Evolutionary conservation across 30 jellyfish, hydroid and myxozoan species (phyloP).

Genomic region (Aurelia aurita complex sp. Pacific): DNA sequence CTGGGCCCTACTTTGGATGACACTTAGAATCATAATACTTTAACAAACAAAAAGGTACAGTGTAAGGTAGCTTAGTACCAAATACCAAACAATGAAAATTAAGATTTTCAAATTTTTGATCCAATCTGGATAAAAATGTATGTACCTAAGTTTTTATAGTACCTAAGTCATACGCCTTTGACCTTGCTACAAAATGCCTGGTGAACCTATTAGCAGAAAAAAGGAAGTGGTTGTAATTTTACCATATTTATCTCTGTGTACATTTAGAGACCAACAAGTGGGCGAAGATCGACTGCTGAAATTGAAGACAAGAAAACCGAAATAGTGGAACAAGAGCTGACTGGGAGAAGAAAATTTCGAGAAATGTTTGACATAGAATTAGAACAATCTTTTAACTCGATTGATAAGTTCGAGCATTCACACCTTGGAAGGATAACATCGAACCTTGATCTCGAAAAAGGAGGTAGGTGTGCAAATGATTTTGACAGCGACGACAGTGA

Average conservation of each 20-base stretch:
- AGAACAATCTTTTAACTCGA: constrained; percentile 83
- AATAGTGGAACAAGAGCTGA: not conserved
- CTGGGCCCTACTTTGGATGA: too few species aligned
- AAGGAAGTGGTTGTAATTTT: not conserved
- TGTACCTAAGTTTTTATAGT: not conserved
- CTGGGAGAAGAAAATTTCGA: constrained; percentile 44
- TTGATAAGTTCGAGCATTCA: constrained; percentile 77
- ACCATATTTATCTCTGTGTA: not conserved
- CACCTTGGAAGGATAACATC: constrained; percentile 89
- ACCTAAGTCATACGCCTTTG: too few species aligned
- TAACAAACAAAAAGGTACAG: too few species aligned
- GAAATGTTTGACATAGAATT: constrained; percentile 68
- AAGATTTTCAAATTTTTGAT: too few species aligned
- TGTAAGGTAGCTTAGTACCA: too few species aligned
- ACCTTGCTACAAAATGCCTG: too few species aligned
- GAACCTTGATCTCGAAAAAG: constrained; percentile 55
- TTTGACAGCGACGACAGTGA: too few species aligned
- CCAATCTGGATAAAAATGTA: not conserved
- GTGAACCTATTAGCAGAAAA: not conserved
- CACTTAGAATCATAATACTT: too few species aligned
- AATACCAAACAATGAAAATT: too few species aligned
- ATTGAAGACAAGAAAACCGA: not conserved
- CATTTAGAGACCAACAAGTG: constrained; percentile 35
- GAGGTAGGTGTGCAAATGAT: not conserved
- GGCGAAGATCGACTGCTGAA: constrained; percentile 28